A percentile compares a stretch with the other conserved stretches of the same genome.
Evolutionary conservation across 35 echinoderm and acorn worm species (phyloP).

Genomic region (Nesometra sesokonis): DNA sequence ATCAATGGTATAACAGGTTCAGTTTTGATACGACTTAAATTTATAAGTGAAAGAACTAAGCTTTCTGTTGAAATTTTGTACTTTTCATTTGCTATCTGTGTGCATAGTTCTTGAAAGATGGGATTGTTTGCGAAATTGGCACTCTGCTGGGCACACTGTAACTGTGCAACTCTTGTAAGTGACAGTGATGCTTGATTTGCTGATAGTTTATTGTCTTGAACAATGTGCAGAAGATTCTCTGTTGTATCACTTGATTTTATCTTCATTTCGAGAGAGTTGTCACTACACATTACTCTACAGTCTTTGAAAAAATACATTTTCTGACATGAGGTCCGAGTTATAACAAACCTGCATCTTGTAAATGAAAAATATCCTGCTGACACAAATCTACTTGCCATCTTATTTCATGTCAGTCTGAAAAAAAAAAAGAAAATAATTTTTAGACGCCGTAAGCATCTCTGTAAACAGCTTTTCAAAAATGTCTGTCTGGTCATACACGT

Average conservation of each 20-base stretch:
- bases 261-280: not conserved
- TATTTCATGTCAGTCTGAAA: not conserved
- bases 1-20: not conserved
- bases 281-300: not conserved
- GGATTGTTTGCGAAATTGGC: not conserved
- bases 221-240: not conserved
- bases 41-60: not conserved
- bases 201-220: not conserved
- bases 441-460: too few species aligned
- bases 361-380: not conserved
- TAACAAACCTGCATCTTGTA: not conserved
- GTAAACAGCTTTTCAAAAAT: too few species aligned
- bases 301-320: not conserved
- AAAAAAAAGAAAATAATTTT: not conserved
- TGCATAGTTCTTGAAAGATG: not conserved
- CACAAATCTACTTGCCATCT: not conserved
- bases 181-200: not conserved
- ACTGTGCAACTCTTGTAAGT: not conserved
- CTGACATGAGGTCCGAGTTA: not conserved
- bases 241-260: not conserved
- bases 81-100: not conserved
- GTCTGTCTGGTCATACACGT: too few species aligned
- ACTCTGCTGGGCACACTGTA: not conserved
- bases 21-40: not conserved
- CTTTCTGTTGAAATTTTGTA: not conserved